Percentiles rank a stretch among this genome's conserved stretches.
Conservation (phyloP, 2,113 vertebrate genomes). For the Phyllostomus hastatus region DNA sequence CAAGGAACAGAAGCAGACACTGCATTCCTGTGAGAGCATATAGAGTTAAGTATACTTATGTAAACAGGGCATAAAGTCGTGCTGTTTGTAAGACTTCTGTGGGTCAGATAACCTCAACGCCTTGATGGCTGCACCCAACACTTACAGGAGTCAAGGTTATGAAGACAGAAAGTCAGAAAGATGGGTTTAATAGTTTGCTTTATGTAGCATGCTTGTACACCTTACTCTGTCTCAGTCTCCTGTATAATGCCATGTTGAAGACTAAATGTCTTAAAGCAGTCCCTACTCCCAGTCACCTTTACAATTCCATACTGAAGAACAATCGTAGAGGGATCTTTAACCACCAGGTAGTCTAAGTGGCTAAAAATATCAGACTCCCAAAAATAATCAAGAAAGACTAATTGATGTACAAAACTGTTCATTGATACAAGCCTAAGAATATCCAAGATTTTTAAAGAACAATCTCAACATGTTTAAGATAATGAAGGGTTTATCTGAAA, state of each 20-base stretch:
- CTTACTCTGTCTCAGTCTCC: not conserved
- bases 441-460: not conserved
- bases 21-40: not conserved
- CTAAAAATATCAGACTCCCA: not conserved
- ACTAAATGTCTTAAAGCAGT: not conserved
- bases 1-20: not conserved
- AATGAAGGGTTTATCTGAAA: not conserved
- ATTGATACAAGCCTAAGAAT: not conserved
- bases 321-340: not conserved
- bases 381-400: conserved; percentile 6
- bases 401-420: not conserved
- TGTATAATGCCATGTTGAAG: not conserved
- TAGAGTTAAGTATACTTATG: not conserved
- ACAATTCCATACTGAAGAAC: not conserved
- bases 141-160: not conserved
- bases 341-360: not conserved
- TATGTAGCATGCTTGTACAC: not conserved
- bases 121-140: not conserved
- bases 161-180: not conserved
- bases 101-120: not conserved
- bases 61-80: not conserved
- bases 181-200: not conserved
- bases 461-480: not conserved
- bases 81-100: not conserved
- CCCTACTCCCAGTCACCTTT: not conserved